Conservation (phyloP, 1,140 invertebrate species). For the Tetragnatha versicolor region DNA sequence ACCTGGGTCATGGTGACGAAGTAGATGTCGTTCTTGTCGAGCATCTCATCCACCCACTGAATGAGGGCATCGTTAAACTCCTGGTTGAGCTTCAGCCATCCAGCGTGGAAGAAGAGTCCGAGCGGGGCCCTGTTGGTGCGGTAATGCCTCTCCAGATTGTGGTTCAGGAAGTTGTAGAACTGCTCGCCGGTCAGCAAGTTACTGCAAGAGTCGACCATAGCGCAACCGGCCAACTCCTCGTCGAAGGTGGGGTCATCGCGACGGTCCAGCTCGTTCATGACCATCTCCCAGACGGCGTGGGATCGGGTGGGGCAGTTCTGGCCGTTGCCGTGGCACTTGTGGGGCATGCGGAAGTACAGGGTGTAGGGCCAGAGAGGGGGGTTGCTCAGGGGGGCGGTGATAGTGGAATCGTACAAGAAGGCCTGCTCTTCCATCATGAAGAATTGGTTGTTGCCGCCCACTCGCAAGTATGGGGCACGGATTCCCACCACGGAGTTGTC, state of each 20-base stretch:
- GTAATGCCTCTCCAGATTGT: conserved; percentile 95
- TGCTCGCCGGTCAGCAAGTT: conserved; percentile 92
- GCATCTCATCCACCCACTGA: conserved; percentile 92
- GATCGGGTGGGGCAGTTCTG: conserved; percentile 88
- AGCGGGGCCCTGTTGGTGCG: conserved; percentile 91
- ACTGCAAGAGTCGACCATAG: conserved; percentile 96
- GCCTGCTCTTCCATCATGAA: conserved; percentile 98
- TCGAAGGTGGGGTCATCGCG: conserved; percentile 90
- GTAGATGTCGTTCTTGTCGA: conserved; percentile 89
- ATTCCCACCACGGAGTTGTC: conserved; percentile 94
- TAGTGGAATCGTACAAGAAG: conserved; percentile 94
- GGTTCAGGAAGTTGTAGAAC: conserved; percentile 94
- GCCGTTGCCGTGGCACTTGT: conserved; percentile 87
- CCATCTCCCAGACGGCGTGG: conserved; percentile 96
- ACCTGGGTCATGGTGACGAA: conserved; percentile 98
- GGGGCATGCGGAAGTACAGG: conserved; percentile 96
- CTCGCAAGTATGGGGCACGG: conserved; percentile 87
- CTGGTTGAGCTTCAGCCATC: conserved; percentile 94
- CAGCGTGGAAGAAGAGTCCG: conserved; percentile 94
- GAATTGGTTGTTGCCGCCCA: conserved; percentile 96
- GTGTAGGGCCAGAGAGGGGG: conserved; percentile 96
- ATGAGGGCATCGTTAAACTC: conserved; percentile 92
- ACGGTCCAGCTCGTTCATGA: conserved; percentile 94
- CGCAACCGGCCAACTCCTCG: conserved; percentile 90
- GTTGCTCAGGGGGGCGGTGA: conserved; percentile 89